Base-by-base conservation (phyloP, 1,140 invertebrate species). In the Calephelis virginiensis region DNA sequence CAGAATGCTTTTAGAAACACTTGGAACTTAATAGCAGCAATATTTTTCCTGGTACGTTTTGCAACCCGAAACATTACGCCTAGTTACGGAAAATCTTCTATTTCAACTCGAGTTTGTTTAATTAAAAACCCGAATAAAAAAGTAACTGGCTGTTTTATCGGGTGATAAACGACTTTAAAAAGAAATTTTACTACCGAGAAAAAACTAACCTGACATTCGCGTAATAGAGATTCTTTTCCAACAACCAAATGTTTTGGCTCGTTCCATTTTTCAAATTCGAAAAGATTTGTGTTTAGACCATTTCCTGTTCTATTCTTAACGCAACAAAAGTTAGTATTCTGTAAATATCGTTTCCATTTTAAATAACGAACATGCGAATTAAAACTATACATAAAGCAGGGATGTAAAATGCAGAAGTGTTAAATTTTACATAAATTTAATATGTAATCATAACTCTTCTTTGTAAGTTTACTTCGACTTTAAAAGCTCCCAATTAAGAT, bases 91-190 rank as follows among this genome's bases (percentile, higher is more conserved):
- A 82, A 83, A 81, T 76, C 74, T 75, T 73, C 69, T 73, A 77
- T 75, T 76, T 75, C 69, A 67, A 67, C 61, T 68, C 66, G 70
- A 72, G 78, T 82, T 84, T 85, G 82, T 86, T 88, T 88, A 88
- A 88, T 88, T 88, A 88, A 88, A 88, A 86, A 84, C 77, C 80
- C 76, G 76, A 83, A 85, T 86, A 88, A 88, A 88, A 87, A 82
- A 79, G 72, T 77, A 78, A 78, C 77, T 70, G 73, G 69, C 79
- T 71, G 72, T 69, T 84, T 88, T 88, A 85, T 85, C 81, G 75
- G 73, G 81, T 88, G 85, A 88, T 88, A 80, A 80, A 88, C 81
- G 76, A 67, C 72, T 63, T 65, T 70, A 70, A 50, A 72, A 71
- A 71, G 63, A 67, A 50, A 69, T 66, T 61, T n/a, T 46, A 45